Percentiles rank a stretch among this genome's conserved stretches.
Evolutionary conservation across 2,888 invertebrate genomes (phyloP).

Genomic region (Macrophya alboannulata): DNA sequence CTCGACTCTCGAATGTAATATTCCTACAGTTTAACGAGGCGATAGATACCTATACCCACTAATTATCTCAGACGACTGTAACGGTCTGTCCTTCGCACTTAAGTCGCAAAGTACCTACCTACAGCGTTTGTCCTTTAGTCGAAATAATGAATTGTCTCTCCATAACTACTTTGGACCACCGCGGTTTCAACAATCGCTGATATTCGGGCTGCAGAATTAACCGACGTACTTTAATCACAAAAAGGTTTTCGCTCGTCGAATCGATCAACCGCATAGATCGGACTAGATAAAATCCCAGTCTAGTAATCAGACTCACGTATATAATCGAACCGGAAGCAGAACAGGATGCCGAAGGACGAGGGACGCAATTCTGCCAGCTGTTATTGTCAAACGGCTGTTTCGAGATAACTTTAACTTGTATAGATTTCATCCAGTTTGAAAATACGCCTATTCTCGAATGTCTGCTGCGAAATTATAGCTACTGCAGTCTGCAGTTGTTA

Average conservation of each 20-base stretch:
- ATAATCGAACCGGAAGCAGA: constrained; percentile 24
- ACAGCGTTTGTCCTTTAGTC: neutral
- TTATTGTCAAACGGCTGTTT: neutral
- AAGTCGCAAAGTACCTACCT: neutral
- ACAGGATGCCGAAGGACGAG: constrained; percentile 22
- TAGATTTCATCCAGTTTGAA: neutral
- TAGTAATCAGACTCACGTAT: neutral
- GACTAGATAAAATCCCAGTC: neutral
- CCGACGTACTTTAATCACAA: neutral
- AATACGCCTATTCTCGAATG: too few species aligned
- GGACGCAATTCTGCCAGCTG: neutral
- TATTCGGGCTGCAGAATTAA: neutral
- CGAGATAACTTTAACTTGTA: too few species aligned
- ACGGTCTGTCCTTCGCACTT: constrained; percentile 17
- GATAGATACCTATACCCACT: neutral
- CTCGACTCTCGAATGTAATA: neutral
- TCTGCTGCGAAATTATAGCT: too few species aligned
- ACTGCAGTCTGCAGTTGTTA: too few species aligned
- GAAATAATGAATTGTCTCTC: neutral
- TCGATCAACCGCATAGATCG: constrained; percentile 4
- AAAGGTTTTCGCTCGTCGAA: neutral
- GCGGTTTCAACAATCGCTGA: neutral
- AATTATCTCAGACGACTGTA: constrained; percentile 9
- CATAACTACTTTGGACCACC: neutral
- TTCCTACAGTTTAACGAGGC: neutral